Evolutionary conservation across 1,140 invertebrate species (phyloP), one percentile per base, ranked within the genome.

Genomic region (Drosophila pseudoananassae): DNA sequence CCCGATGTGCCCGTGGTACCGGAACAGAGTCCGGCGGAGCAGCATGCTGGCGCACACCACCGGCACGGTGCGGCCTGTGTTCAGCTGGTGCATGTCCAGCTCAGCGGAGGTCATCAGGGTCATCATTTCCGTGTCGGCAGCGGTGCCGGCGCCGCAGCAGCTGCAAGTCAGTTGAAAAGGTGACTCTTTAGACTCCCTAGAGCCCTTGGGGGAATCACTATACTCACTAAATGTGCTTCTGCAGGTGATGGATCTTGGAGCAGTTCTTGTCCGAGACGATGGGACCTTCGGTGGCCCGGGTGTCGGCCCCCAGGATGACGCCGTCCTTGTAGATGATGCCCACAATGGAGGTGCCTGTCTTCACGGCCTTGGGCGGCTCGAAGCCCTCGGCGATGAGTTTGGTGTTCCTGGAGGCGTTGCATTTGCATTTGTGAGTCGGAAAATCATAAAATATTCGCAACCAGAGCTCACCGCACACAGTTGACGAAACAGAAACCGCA

Each of bases 271-370:
- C 98, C 9, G 98, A 97, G 12, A 99, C 97, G 84, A 99, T 97
- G 8, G 96, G 96, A 60, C 97, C 98, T 91, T 96, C 96, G 20
- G 99, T 99, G 31, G 99, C 98, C 92, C 99, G 94, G 0, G 98
- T 99, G 93, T 99, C 99, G 64, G 98, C 98, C 23, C 98, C 99
- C 70, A 99, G 93, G 76, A 99, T 96, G 49, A 99, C 97, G 27
- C 98, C 99, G 94, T 98, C 98, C 91, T 97, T 96, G 88, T 94
- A 99, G 50, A 98, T 94, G 15, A 98, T 94, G 12, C 98, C 99
- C 66, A 95, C 97, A 83, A 99, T 99, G 7, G 99, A 99, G n/a
- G 99, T 99, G 79, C 99, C 99, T 58, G 99, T 99, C 93, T 99
- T 99, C 15, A 94, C 95, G 6, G 96, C 95, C 92, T 95, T 98